Evolutionary conservation across 2,113 vertebrate genomes (phyloP), one percentile per base, ranked within the genome.

Genomic region (Suncus etruscus): DNA sequence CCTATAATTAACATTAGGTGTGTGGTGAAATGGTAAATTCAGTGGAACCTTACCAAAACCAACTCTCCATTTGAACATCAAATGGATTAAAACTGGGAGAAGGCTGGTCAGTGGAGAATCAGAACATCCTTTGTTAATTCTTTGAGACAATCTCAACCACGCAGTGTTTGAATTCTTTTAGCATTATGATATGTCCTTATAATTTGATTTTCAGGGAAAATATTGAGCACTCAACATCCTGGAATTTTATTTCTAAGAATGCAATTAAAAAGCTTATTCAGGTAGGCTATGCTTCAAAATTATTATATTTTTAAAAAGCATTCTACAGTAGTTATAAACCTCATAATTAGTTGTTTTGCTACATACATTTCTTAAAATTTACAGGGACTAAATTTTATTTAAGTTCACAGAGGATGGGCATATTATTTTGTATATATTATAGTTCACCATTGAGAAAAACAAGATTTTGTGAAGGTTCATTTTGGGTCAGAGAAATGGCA

Each of bases 121-220:
- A 92, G 88, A 90, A 87, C 48, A 76, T 68, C 76, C 90, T 94
- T 92, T 92, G 50, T 82, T 93, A 32, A 92, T 95, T 76, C 69
- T 96, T 91, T 90, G 80, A 91, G 90, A 94, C 70, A 76, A 81
- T 87, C 90, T 79, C 90, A 94, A 83, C 90, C 85, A 92, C 82
- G 61, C 63, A 72, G 91, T 83, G 80, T 90, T 94, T 20, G 24
- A 51, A 96, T 96, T 96, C 91, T 76, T 95, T 58, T 31, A 86
- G 74, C 90, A 72, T 92, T 90, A 76, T 93, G 92, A 83, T 24
- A 90, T 83, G 90, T 94, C 74, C 83, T 94, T 90, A 87, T 91
- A 66, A 70, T 80, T 66, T 25, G 48, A 39, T 88, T 88, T 83
- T 69, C 45, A 72, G 87, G 76, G 90, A 85, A 91, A 87, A 90